These are phyloP conservation scores for Phaetusa simplex DNA, from an alignment of 2,113 vertebrate genomes.

Conservation along the genomic window DNA sequence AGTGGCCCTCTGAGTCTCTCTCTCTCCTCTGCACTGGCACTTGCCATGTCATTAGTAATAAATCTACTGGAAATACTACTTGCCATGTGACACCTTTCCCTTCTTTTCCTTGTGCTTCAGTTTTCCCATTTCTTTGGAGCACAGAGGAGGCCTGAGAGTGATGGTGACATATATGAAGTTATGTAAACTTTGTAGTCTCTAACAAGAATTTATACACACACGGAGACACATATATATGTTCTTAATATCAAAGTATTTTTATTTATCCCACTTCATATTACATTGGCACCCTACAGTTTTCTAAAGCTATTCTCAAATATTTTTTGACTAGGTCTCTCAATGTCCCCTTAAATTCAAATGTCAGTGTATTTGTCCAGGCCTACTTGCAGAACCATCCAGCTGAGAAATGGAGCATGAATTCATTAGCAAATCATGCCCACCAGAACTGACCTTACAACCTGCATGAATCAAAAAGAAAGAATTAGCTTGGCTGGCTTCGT, in stretches of 20 bases:
- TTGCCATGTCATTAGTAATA: not conserved
- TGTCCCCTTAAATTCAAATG: constrained; percentile 25
- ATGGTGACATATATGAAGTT: not conserved
- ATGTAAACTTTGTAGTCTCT: not conserved
- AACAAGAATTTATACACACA: accelerated
- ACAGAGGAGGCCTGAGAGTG: not conserved
- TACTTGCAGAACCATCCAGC: constrained; percentile 30
- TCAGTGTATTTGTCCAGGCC: not conserved
- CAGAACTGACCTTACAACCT: constrained; percentile 46
- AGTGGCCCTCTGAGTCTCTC: not conserved
- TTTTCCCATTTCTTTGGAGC: not conserved
- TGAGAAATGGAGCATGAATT: constrained; percentile 49
- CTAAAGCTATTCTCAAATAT: not conserved
- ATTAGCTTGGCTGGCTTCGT: not conserved
- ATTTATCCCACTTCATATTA: not conserved
- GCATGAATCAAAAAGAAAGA: constrained; percentile 10
- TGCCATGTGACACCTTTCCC: not conserved
- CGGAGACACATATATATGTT: not conserved
- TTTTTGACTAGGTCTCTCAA: not conserved
- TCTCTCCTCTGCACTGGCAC: not conserved
- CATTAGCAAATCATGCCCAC: constrained; percentile 31
- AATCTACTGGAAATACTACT: not conserved
- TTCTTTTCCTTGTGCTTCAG: not conserved
- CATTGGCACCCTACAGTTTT: not conserved
- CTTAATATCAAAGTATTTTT: not conserved